Conservation (phyloP, 2,113 vertebrate genomes). For the Aythya baeri region DNA sequence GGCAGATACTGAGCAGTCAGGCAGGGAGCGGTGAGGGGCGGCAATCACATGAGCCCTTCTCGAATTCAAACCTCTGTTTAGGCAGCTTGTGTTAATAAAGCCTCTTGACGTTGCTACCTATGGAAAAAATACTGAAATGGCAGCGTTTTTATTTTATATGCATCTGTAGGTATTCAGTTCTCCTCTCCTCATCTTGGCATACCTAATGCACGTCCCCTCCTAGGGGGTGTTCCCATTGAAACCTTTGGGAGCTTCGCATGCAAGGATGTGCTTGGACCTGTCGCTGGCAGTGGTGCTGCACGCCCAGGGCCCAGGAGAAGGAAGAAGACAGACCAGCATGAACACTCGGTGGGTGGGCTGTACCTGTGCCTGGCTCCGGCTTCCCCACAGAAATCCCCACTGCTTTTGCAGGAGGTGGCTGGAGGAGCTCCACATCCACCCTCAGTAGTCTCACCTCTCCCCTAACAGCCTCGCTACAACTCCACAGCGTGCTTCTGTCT, state of each 20-base stretch:
- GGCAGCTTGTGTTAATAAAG: not conserved
- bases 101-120: accelerated
- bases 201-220: not conserved
- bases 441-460: not conserved
- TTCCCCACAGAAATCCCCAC: not conserved
- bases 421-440: not conserved
- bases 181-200: not conserved
- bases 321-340: not conserved
- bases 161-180: not conserved
- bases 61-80: not conserved
- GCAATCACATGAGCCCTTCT: not conserved
- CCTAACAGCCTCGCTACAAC: not conserved
- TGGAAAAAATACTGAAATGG: not conserved
- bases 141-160: not conserved
- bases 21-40: not conserved
- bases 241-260: not conserved
- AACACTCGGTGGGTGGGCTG: not conserved
- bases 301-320: not conserved
- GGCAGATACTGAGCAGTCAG: slow-evolving; percentile 18
- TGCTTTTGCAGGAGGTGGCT: not conserved
- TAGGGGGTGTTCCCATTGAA: not conserved
- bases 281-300: too few species aligned
- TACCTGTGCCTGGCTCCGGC: not conserved
- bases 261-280: not conserved
- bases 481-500: not conserved